Evolutionary conservation across 1,140 invertebrate species (phyloP).

Genomic region (Cotesia vestalis): DNA sequence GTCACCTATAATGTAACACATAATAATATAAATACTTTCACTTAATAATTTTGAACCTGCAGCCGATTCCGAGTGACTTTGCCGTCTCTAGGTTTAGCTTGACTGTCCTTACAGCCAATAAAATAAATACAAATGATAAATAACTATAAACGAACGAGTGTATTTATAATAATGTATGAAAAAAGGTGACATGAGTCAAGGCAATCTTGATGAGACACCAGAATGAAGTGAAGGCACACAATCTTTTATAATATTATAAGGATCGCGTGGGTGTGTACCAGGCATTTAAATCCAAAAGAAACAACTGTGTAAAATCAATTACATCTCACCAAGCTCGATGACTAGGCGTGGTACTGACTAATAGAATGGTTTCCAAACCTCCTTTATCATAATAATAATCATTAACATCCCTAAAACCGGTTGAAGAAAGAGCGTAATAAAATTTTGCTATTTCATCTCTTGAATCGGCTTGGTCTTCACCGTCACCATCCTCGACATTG

Average conservation of each 20-base stretch:
- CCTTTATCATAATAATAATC: conserved; percentile 10
- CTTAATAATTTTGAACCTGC: conserved; percentile 13
- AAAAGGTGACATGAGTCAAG: conserved; percentile 16
- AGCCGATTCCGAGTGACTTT: not conserved
- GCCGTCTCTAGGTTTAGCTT: not conserved
- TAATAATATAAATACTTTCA: conserved; percentile 29
- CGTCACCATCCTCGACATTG: conserved; percentile 4
- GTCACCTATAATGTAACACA: conserved; percentile 17
- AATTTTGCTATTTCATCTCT: conserved; percentile 22
- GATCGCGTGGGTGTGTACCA: conserved; percentile 26
- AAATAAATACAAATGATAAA: not conserved
- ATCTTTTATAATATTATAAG: not conserved
- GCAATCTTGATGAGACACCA: conserved; percentile 25
- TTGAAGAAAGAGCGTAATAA: not conserved
- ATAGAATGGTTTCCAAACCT: conserved; percentile 27
- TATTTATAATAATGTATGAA: not conserved
- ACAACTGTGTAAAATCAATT: conserved; percentile 36
- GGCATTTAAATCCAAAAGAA: conserved; percentile 28
- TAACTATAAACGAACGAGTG: not conserved
- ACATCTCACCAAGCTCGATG: conserved; percentile 24
- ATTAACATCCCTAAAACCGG: not conserved
- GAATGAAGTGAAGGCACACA: not conserved
- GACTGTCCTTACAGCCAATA: not conserved
- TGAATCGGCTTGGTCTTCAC: conserved; percentile 7
- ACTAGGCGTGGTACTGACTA: conserved; percentile 36